Evolutionary conservation across 2,113 vertebrate species (phyloP).

Genomic region (Alouatta palliata): DNA sequence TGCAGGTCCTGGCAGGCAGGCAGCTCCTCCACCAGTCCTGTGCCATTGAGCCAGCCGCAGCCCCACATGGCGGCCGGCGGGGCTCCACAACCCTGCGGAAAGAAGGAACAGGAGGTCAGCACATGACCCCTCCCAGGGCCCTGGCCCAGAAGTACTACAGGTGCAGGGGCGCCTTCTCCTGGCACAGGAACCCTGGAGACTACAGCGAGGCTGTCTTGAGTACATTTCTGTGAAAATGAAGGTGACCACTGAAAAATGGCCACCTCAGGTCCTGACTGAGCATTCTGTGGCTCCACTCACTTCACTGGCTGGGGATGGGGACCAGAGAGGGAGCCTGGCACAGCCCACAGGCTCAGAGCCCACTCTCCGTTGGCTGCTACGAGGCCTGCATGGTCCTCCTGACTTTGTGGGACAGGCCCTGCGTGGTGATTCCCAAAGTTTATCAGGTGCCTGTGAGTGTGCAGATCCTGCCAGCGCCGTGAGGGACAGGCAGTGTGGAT

Average conservation of each 20-base stretch:
- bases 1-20: constrained; percentile 93
- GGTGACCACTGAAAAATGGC: too few species aligned
- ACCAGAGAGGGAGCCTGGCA: neutral
- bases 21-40: constrained; percentile 85
- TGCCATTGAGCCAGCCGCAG: constrained; percentile 92
- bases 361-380: neutral
- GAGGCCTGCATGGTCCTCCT: neutral
- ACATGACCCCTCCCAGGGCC: neutral
- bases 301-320: neutral
- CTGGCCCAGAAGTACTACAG: neutral
- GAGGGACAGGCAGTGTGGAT: neutral
- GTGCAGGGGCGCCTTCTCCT: too few species aligned
- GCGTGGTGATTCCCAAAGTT: neutral
- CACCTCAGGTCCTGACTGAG: neutral
- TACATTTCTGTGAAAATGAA: too few species aligned
- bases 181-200: too few species aligned
- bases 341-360: neutral
- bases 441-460: neutral
- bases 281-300: neutral
- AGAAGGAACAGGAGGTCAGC: neutral
- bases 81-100: neutral
- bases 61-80: constrained; percentile 91
- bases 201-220: too few species aligned
- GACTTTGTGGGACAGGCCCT: neutral
- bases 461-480: neutral